phyloP scores from a whole-genome alignment of 2,888 invertebrate species.

The Carabus problematicus region DNA sequence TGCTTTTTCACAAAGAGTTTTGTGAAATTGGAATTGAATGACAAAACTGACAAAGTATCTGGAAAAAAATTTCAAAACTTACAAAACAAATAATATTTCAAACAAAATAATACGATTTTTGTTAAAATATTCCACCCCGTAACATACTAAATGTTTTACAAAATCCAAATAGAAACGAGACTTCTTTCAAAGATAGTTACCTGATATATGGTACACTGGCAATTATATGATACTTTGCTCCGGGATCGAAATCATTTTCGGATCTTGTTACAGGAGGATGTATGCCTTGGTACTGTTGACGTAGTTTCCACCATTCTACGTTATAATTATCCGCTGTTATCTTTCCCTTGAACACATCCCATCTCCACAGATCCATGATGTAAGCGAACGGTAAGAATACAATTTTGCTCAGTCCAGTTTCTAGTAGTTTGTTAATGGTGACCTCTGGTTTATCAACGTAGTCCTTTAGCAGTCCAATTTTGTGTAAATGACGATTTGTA shows the following conservation, averaged over 20 bases:
- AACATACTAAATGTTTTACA: too few species aligned
- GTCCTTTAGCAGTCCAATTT: slow-evolving; percentile 58
- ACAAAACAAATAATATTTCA: slow-evolving; percentile 30
- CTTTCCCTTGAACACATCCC: slow-evolving; percentile 63
- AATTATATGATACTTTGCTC: slow-evolving; percentile 60
- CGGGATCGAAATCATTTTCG: slow-evolving; percentile 60
- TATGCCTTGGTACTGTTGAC: slow-evolving; percentile 43
- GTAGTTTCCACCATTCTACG: slow-evolving; percentile 58
- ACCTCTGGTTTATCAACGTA: slow-evolving; percentile 56
- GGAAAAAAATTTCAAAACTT: slow-evolving; percentile 19
- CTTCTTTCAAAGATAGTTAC: slow-evolving; percentile 47
- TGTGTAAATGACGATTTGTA: slow-evolving; percentile 62
- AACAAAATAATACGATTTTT: not conserved
- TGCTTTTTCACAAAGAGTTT: slow-evolving; percentile 72
- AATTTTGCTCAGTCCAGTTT: slow-evolving; percentile 60
- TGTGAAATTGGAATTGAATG: slow-evolving; percentile 80
- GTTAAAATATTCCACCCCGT: too few species aligned
- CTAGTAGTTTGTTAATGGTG: slow-evolving; percentile 61
- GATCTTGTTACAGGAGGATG: slow-evolving; percentile 56
- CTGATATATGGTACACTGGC: slow-evolving; percentile 59
- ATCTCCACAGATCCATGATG: slow-evolving; percentile 67
- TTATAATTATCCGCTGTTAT: slow-evolving; percentile 59
- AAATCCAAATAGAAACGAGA: too few species aligned
- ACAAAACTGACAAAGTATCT: slow-evolving; percentile 73
- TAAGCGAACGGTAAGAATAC: slow-evolving; percentile 67